These are phyloP conservation scores for Brenthis hecate DNA, from an alignment of 2,888 invertebrate genomes.

Conservation along the genomic window DNA sequence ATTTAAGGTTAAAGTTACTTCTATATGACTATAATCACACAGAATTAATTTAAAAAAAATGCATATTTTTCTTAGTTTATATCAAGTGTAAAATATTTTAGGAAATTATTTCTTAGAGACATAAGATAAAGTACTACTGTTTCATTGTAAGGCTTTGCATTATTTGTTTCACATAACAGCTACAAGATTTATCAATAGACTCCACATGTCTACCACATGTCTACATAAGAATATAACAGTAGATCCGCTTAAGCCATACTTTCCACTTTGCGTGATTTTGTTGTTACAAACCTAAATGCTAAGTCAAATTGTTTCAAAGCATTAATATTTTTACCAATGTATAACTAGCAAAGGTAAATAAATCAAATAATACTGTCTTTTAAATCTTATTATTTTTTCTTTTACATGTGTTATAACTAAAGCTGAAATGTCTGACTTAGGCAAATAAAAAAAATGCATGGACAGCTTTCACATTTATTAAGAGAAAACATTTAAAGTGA, in stretches of 20 bases:
- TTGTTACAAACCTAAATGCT: constrained; percentile 75
- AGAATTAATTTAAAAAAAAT: constrained; percentile 52
- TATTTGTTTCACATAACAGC: constrained; percentile 55
- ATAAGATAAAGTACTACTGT: constrained; percentile 76
- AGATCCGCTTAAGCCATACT: constrained; percentile 52
- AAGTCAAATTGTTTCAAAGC: constrained; percentile 80
- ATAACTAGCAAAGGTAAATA: constrained; percentile 81
- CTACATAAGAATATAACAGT: constrained; percentile 50
- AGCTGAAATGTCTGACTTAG: not conserved
- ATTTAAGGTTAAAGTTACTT: constrained; percentile 51
- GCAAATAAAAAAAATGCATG: constrained; percentile 25
- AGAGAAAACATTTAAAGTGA: constrained; percentile 47
- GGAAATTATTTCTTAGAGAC: constrained; percentile 75
- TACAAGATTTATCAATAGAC: constrained; percentile 44
- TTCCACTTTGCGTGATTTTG: constrained; percentile 64
- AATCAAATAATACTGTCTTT: constrained; percentile 77
- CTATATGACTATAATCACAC: constrained; percentile 50
- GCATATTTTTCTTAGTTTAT: constrained; percentile 62
- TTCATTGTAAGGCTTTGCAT: constrained; percentile 68
- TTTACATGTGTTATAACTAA: not conserved
- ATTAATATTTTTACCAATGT: constrained; percentile 82
- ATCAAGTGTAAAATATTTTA: constrained; percentile 78
- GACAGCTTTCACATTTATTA: constrained; percentile 49
- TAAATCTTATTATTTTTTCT: constrained; percentile 28
- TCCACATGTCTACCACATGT: constrained; percentile 47